Evolutionary conservation across 1,140 invertebrate species (phyloP).

Genomic region (Gonatopus flavifemur): DNA sequence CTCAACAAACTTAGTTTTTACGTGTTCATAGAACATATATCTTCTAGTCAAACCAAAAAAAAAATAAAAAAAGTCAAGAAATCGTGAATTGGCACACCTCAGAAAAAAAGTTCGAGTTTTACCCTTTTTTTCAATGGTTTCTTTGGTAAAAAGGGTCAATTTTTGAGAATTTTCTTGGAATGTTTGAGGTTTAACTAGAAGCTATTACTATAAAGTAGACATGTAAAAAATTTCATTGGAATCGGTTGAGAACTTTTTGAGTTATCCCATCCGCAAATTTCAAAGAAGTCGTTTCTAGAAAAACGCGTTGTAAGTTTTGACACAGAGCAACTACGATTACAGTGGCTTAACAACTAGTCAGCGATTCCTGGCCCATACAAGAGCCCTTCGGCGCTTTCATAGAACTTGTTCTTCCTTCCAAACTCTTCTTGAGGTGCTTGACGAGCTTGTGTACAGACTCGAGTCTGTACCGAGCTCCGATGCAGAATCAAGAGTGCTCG

Average conservation of each 20-base stretch:
- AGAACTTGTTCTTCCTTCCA: not conserved
- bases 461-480: too few species aligned
- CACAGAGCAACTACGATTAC: not conserved
- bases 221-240: slow-evolving; percentile 4
- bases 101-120: not conserved
- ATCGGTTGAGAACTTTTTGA: slow-evolving; percentile 4
- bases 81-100: not conserved
- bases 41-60: not conserved
- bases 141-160: not conserved
- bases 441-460: not conserved
- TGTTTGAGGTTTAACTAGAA: slow-evolving; percentile 3
- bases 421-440: not conserved
- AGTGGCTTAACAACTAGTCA: too few species aligned
- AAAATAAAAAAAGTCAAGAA: not conserved
- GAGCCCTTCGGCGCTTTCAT: too few species aligned
- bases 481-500: too few species aligned
- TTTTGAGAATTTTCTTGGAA: not conserved
- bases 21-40: not conserved
- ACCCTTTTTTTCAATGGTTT: not conserved
- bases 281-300: not conserved
- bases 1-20: not conserved
- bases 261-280: slow-evolving; percentile 1
- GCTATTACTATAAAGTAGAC: not conserved
- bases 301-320: not conserved
- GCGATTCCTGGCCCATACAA: too few species aligned